Evolutionary conservation across 2,797 vertebrate genomes (phyloP), one percentile per base, ranked within the genome.

Genomic region (Gadopsis bispinosus): DNA sequence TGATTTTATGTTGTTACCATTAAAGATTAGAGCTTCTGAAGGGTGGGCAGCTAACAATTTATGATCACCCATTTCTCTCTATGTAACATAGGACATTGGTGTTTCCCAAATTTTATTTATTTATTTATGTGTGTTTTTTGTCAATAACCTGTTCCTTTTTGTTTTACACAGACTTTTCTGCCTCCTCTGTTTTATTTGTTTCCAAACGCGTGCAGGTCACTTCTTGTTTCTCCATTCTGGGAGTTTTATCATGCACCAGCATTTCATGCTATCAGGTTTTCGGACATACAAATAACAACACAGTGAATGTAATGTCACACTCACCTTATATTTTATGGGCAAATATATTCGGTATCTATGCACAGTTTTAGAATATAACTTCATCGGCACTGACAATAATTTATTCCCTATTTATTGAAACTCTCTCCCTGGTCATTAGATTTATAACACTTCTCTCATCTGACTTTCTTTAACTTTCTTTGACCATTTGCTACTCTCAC

Each of bases 351-450:
- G 33, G 12, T 48, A n/a, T 39, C 31, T 53, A 17, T 62, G 37
- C 13, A 37, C n/a, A 35, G 35, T 59, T 60, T 56, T 39, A 75
- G 5, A 63, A 67, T 43, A 48, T 61, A 63, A 47, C 19, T 75
- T 72, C 7, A 62, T n/a, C 12, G 35, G 5, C 48, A 31, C 7
- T 41, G 26, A 59, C 41, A 20, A 20, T 75, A 2, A 22, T 3
- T 35, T 56, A 29, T 56, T 35, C 54, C 41, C 1, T 56, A 12
- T 74, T 66, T 53, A 53, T 80, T 22, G 50, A 53, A 26, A 39
- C 17, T 31, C 26, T 29, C 7, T 41, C 8, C 7, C 12, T 73
- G 66, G 70, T 73, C 79, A 82, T 81, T 80, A 63, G 8, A 63
- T 79, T 43, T 48, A 26, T 26, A 26, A 26, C 26, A 26, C 26